Percentiles rank a stretch among this genome's conserved stretches.
phyloP scores from a whole-genome alignment of 2,888 invertebrate species.

The Lasius fuliginosus region DNA sequence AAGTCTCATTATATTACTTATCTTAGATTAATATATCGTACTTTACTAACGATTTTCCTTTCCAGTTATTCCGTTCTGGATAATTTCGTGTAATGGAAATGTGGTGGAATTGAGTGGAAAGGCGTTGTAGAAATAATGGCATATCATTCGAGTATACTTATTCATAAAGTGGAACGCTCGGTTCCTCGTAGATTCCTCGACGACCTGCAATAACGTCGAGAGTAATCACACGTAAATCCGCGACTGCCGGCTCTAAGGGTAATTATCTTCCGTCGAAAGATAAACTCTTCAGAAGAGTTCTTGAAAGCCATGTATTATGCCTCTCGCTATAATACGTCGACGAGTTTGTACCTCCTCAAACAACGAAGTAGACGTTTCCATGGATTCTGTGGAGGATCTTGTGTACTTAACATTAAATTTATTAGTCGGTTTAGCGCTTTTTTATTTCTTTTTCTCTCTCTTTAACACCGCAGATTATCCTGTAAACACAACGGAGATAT shows the following conservation, averaged over 20 bases:
- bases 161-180: conserved; percentile 49
- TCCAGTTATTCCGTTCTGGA: conserved; percentile 62
- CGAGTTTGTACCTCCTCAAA: conserved; percentile 38
- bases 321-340: conserved; percentile 43
- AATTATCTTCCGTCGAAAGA: conserved; percentile 59
- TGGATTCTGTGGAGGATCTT: conserved; percentile 4
- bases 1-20: conserved; percentile 57
- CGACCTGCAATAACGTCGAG: conserved; percentile 38
- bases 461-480: conserved; percentile 9
- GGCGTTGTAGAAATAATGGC: conserved; percentile 63
- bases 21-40: conserved; percentile 67
- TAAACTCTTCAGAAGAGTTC: conserved; percentile 44
- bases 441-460: background rate
- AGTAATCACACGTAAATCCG: conserved; percentile 55
- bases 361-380: conserved; percentile 30
- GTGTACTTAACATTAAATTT: conserved; percentile 50
- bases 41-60: conserved; percentile 59
- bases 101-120: conserved; percentile 59
- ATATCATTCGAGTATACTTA: conserved; percentile 55
- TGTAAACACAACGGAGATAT: conserved; percentile 23
- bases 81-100: conserved; percentile 68
- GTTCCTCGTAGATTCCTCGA: conserved; percentile 17
- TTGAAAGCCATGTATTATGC: conserved; percentile 41
- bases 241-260: conserved; percentile 40
- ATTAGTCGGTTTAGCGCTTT: conserved; percentile 27